Percentiles rank a stretch among this genome's conserved stretches.
These are phyloP conservation scores for Tribolium castaneum DNA, from an alignment of 1,140 invertebrate genomes.

Conservation along the genomic window DNA sequence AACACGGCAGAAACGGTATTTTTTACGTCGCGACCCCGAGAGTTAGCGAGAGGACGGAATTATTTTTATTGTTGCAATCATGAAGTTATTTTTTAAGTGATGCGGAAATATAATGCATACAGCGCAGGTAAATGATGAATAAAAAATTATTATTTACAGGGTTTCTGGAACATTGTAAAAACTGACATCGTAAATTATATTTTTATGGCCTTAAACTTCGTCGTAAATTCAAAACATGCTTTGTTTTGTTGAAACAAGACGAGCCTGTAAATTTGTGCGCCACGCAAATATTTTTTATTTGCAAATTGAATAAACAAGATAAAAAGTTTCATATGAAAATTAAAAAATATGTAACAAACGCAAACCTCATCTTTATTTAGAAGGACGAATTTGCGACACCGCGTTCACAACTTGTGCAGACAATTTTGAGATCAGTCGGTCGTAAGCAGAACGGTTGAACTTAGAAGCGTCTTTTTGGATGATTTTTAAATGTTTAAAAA, in stretches of 20 bases:
- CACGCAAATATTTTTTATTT: background rate
- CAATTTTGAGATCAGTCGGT: background rate
- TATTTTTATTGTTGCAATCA: conserved; percentile 11
- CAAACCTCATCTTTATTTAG: background rate
- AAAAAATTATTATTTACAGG: conserved; percentile 19
- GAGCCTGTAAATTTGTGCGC: background rate
- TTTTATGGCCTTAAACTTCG: conserved; percentile 17
- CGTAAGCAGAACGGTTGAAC: background rate
- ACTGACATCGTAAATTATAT: conserved; percentile 18
- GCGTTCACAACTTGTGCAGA: background rate
- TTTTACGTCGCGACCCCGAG: conserved; percentile 4
- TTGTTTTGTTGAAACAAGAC: conserved; percentile 11
- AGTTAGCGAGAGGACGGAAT: background rate
- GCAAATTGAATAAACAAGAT: background rate
- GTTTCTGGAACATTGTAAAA: conserved; percentile 19
- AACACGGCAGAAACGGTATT: background rate
- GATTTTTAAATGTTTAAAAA: background rate
- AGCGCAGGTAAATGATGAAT: background rate
- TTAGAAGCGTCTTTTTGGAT: background rate
- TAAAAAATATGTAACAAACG: background rate
- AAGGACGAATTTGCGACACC: background rate
- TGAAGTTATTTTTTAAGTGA: background rate
- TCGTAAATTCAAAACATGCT: conserved; percentile 1
- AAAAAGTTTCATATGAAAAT: background rate
- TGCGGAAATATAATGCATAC: background rate